Evolutionary conservation across 2,113 vertebrate species (phyloP).

Genomic region (Aramus guarauna): DNA sequence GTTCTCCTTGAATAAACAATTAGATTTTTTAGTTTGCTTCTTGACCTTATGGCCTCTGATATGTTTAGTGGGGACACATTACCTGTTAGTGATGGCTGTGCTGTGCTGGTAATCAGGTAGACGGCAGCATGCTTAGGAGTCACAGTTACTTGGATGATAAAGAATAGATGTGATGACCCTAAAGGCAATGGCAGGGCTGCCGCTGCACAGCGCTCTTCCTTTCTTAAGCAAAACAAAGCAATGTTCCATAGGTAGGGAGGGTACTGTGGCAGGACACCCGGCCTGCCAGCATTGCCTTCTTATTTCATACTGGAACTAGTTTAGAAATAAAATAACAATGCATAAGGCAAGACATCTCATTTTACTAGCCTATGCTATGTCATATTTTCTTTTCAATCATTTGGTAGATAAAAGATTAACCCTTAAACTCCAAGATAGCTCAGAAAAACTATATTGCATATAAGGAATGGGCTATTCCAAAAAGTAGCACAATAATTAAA

Average conservation of each 20-base stretch:
- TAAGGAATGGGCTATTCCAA: neutral
- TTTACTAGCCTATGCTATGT: neutral
- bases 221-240: neutral
- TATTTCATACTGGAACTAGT: neutral
- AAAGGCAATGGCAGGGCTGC: neutral
- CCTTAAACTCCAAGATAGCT: neutral
- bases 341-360: neutral
- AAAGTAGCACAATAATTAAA: conserved; percentile 8
- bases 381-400: neutral
- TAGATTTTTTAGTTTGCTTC: neutral
- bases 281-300: neutral
- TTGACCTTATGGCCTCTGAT: neutral
- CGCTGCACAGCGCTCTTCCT: neutral
- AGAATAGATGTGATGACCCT: neutral
- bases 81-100: neutral
- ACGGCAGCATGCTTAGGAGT: neutral
- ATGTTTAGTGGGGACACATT: neutral
- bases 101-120: neutral
- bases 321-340: neutral
- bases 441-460: neutral
- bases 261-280: neutral
- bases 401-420: conserved; percentile 3
- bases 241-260: neutral
- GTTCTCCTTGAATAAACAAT: neutral
- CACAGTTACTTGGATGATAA: neutral